phyloP scores from a whole-genome alignment of 2,888 invertebrate species.

The Drosophila paranaensis region DNA sequence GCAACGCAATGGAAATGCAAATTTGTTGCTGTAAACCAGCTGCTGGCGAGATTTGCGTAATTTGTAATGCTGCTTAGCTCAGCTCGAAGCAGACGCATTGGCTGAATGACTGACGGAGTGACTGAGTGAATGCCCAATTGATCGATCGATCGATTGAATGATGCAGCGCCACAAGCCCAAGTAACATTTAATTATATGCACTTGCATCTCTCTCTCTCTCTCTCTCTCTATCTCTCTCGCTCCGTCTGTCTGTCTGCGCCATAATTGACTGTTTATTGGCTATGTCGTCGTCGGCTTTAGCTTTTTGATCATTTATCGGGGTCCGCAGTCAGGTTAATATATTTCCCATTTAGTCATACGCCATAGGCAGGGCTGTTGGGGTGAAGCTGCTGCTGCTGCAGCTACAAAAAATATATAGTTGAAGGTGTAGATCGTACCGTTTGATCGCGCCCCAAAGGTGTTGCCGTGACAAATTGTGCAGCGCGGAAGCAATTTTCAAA shows the following conservation, averaged over 20 bases:
- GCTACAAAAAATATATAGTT: slow-evolving; percentile 1
- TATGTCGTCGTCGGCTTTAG: slow-evolving; percentile 58
- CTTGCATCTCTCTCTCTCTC: slow-evolving; percentile 32
- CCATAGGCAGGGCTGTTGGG: slow-evolving; percentile 23
- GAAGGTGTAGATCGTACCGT: slow-evolving; percentile 41
- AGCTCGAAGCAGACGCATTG: slow-evolving; percentile 48
- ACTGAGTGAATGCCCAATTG: slow-evolving; percentile 25
- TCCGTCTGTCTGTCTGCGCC: slow-evolving; percentile 24
- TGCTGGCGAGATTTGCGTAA: slow-evolving; percentile 75
- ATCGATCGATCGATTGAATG: slow-evolving; percentile 31
- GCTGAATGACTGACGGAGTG: slow-evolving; percentile 41
- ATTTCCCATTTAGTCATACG: slow-evolving; percentile 45
- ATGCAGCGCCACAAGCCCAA: slow-evolving; percentile 57
- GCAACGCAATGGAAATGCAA: slow-evolving; percentile 59
- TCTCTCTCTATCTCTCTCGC: background rate
- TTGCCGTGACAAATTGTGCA: slow-evolving; percentile 76
- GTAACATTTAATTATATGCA: slow-evolving; percentile 74
- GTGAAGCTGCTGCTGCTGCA: slow-evolving; percentile 4
- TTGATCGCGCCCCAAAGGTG: slow-evolving; percentile 63
- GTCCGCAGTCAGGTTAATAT: slow-evolving; percentile 55
- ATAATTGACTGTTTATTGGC: slow-evolving; percentile 78
- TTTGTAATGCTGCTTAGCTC: slow-evolving; percentile 58
- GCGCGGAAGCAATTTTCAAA: slow-evolving; percentile 70
- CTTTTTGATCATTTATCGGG: slow-evolving; percentile 75
- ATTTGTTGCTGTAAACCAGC: slow-evolving; percentile 51